These are phyloP conservation scores for Cladopsammia gracilis DNA, from an alignment of 64 coral and sea anemone species.

Conservation along the genomic window DNA sequence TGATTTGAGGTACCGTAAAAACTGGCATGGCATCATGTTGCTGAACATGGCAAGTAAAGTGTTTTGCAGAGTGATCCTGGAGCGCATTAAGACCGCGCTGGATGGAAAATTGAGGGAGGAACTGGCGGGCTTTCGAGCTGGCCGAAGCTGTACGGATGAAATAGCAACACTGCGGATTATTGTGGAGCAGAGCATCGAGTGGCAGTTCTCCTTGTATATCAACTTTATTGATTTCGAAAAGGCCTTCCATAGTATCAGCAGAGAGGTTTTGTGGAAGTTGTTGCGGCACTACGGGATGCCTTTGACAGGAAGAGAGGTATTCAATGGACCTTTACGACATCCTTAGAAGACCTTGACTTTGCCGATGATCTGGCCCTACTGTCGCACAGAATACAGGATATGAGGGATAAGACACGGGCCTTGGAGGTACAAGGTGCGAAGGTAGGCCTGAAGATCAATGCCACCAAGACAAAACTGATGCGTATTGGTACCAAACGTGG, in stretches of 20 bases:
- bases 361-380: too few relatives aligned
- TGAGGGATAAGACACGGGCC: not conserved
- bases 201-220: not conserved
- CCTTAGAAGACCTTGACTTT: too few relatives aligned
- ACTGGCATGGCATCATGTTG: too few relatives aligned
- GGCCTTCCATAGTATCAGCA: not conserved
- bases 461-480: too few relatives aligned
- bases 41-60: too few relatives aligned
- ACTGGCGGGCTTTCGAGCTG: not conserved
- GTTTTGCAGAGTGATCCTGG: too few relatives aligned
- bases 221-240: not conserved
- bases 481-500: not conserved
- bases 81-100: too few relatives aligned
- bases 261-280: not conserved
- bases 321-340: too few relatives aligned
- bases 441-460: not conserved
- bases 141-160: not conserved
- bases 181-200: slow-evolving; percentile 1
- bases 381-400: slow-evolving; percentile 1
- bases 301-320: not conserved
- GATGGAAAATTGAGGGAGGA: not conserved
- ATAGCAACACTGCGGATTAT: not conserved
- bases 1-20: slow-evolving; percentile 5
- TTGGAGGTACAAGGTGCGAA: not conserved
- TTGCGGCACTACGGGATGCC: not conserved